Evolutionary conservation across 2,888 invertebrate genomes (phyloP), one percentile per base, ranked within the genome.

Genomic region (Liodrosophila aerea): DNA sequence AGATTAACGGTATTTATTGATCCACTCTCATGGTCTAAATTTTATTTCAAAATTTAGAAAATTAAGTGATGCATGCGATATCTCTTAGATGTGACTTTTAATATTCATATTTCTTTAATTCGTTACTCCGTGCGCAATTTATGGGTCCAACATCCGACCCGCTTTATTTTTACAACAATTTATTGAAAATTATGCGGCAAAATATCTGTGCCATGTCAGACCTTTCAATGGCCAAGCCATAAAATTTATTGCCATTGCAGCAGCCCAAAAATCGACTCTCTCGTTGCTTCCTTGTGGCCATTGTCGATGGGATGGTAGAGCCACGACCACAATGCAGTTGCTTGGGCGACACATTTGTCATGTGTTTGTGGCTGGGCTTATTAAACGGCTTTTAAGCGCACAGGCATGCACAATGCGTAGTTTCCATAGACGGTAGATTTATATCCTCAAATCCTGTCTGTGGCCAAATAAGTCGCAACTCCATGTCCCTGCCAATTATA

Each of bases 341-440:
- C 64, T 71, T 34, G 70, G 63, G 13, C 54, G 60, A 50, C 64
- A 68, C 71, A 76, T 78, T 80, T 74, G 76, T 80, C 83, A 76
- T 65, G 68, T 73, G 59, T 36, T 64, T 83, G 74, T 72, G 76
- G 80, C 45, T 59, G 43, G 69, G 76, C 72, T 78, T 82, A 82
- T 78, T 78, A 80, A 78, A 83, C 74, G 78, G 80, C 80, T 74
- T 80, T 78, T 83, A 78, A 83, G 69, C 80, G 70, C 53, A 71
- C 33, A 64, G 60, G 9, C 45, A 57, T 29, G 51, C 58, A 76
- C 72, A 63, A 68, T 54, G 69, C 60, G 43, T 67, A 43, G 43
- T 54, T 65, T 77, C 73, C 69, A 73, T 77, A 62, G 69, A 41
- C 52, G 27, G n/a, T 36, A 65, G 78, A 77, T 77, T 77, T 77